Base-by-base conservation (phyloP, 2,888 invertebrate species). In the Pseudolycoriella hygida region DNA sequence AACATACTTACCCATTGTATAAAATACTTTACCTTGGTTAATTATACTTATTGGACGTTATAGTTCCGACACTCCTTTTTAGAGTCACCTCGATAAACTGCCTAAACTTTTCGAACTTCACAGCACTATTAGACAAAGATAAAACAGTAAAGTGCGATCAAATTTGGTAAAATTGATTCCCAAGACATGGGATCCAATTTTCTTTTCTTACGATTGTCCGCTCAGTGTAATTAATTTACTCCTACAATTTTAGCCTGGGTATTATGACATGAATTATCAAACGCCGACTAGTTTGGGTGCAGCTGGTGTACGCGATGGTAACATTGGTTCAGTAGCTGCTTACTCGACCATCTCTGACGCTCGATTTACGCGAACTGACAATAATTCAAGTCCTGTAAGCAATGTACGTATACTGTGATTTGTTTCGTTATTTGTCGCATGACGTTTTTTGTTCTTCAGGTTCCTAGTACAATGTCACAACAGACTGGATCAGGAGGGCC, bases 221-320 rank as follows among this genome's bases (percentile, higher is more conserved):
- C 8, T 25, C 5, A 25, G 8, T 25, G 25, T 25, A 8, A 25
- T 25, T 25, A 4, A 25, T 8, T 25, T 8, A 42, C 42, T 6
- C 40, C 11, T 55, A 50, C 19, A 51, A 56, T 55, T 62, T 65
- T 60, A 48, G 48, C 48, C 44, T 25, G 74, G 73, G 59, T 80
- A 78, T 67, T 80, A 80, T 65, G 80, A 80, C 66, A 71, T 80
- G 67, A 75, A 77, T 64, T 80, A 80, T 67, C 76, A 75, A 68
- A 76, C 79, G 51, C 77, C 79, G 50, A 78, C 79, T 50, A 78
- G 77, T 56, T 66, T 80, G 56, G 75, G 77, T 42, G 74, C 78
- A 47, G 78, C 77, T 47, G 66, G 77, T 50, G 55, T 56, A 17
- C 61, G 66, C 42, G 79, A 77, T 57, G 73, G 70, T 50, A 74